Conservation (phyloP, 2,113 vertebrate species). For the Antechinus flavipes region DNA sequence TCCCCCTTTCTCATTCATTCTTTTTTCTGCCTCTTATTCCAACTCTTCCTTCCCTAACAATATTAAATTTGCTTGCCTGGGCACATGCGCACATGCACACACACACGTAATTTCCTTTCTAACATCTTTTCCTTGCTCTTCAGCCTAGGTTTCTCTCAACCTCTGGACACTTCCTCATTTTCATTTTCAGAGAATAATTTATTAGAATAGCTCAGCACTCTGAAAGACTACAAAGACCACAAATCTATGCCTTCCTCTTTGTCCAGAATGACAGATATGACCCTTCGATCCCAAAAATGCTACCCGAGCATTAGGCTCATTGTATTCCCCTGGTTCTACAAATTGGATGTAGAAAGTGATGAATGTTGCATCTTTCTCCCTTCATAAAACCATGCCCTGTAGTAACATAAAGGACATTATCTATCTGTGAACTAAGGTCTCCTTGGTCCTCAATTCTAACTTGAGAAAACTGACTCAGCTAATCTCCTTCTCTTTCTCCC, state of each 20-base stretch:
- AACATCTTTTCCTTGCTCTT: background rate
- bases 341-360: background rate
- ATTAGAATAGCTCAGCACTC: background rate
- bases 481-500: background rate
- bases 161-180: slow-evolving; percentile 39
- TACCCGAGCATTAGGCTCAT: background rate
- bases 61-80: background rate
- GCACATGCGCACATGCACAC: background rate
- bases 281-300: background rate
- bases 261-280: background rate
- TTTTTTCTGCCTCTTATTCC: background rate
- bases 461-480: background rate
- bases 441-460: background rate
- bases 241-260: background rate
- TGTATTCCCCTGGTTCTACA: slow-evolving; percentile 12
- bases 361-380: background rate
- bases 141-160: background rate
- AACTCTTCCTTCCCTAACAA: background rate
- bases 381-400: background rate
- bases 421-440: background rate
- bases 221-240: background rate
- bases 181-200: background rate
- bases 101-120: background rate
- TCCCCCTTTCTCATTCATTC: background rate
- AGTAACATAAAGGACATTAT: background rate